A percentile compares a stretch with the other conserved stretches of the same genome.
Evolutionary conservation across 2,113 vertebrate species (phyloP).

Genomic region (Larimichthys crocea): DNA sequence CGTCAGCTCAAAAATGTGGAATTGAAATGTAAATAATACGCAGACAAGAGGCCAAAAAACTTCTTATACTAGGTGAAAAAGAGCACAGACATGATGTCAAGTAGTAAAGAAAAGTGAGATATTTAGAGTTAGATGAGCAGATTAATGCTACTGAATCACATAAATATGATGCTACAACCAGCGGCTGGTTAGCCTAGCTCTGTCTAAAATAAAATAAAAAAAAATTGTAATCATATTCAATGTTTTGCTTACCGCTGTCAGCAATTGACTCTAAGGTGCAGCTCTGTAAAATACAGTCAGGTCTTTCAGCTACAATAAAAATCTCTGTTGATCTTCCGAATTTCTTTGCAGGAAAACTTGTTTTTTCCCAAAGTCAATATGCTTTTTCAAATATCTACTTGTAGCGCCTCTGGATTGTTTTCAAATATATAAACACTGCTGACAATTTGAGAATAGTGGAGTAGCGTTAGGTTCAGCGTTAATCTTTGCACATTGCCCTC

Average conservation of each 20-base stretch:
- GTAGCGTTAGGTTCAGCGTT: constrained; percentile 11
- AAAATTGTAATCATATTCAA: too few relatives aligned
- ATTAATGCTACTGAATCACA: too few relatives aligned
- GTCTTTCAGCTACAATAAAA: background rate
- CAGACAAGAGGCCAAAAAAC: too few relatives aligned
- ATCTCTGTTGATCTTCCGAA: background rate
- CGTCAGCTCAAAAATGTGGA: too few relatives aligned
- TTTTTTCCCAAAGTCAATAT: background rate
- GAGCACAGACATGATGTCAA: too few relatives aligned
- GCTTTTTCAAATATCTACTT: background rate
- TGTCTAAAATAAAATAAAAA: too few relatives aligned
- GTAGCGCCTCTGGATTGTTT: constrained; percentile 7
- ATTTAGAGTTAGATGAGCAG: too few relatives aligned
- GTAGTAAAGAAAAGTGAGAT: too few relatives aligned
- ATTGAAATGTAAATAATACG: too few relatives aligned
- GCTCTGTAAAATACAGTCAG: background rate
- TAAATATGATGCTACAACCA: too few relatives aligned
- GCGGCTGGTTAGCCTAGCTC: too few relatives aligned
- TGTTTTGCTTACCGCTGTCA: background rate
- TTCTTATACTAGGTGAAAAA: too few relatives aligned
- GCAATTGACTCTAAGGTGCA: background rate
- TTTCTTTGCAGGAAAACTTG: background rate
- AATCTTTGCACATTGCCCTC: constrained; percentile 20
- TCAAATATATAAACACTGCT: constrained; percentile 8
- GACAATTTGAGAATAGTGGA: background rate